phyloP scores from a whole-genome alignment of 2,797 vertebrate species.

The Acanthurus tractus region DNA sequence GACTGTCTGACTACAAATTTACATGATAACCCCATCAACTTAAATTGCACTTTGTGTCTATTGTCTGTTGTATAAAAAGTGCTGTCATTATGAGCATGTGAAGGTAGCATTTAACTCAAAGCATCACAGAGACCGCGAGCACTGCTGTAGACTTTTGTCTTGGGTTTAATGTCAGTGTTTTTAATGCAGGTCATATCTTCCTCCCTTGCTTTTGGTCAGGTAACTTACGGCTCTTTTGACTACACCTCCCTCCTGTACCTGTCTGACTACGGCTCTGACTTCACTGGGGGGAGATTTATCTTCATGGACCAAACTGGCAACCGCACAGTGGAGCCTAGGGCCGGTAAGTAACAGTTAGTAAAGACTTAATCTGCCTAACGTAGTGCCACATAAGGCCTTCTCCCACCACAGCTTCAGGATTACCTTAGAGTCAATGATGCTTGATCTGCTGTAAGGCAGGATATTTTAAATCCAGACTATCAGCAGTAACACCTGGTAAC shows the following conservation, averaged over 20 bases:
- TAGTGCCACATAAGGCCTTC: background rate
- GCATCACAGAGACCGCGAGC: no score
- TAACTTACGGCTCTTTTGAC: constrained; percentile 96
- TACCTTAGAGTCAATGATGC: background rate
- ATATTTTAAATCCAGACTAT: constrained; percentile 24
- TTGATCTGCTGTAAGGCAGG: constrained; percentile 12
- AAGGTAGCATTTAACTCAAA: no score
- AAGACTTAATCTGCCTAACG: background rate
- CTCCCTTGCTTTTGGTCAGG: constrained; percentile 77
- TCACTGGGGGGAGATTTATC: constrained; percentile 93
- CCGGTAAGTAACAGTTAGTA: constrained; percentile 61
- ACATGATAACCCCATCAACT: no score
- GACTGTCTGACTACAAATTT: no score
- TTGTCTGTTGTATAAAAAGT: no score
- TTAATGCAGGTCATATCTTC: background rate
- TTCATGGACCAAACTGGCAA: constrained; percentile 93
- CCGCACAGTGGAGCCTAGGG: constrained; percentile 91
- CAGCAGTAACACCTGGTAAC: constrained; percentile 5
- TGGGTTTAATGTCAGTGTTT: background rate
- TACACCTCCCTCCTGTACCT: constrained; percentile 96
- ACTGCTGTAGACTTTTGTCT: background rate
- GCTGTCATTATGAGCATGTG: no score
- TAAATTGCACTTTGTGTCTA: no score
- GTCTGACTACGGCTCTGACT: constrained; percentile 92
- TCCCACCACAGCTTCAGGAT: background rate